These are phyloP conservation scores for Caenorhabditis sp. DNA, from an alignment of 2,888 invertebrate genomes.

Conservation along the genomic window DNA sequence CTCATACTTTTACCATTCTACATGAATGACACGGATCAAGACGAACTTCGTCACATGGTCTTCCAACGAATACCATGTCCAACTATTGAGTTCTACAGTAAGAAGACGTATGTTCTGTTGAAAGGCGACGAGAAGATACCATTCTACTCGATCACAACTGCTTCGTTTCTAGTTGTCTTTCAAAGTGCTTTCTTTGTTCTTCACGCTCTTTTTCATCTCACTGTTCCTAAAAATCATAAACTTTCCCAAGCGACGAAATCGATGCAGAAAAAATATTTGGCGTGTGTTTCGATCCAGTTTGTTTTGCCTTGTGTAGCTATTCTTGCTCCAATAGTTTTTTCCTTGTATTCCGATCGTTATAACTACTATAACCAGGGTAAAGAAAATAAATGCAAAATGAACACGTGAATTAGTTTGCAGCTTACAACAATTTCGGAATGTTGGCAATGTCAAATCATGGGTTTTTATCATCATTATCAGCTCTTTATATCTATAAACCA, in stretches of 20 bases:
- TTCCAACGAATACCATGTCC: slow-evolving; percentile 22
- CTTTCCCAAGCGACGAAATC: slow-evolving; percentile 14
- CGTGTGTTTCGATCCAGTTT: slow-evolving; percentile 17
- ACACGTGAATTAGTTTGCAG: slow-evolving; percentile 8
- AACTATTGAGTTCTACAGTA: slow-evolving; percentile 21
- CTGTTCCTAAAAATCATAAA: not conserved
- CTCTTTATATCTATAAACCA: slow-evolving; percentile 23
- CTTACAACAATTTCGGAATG: slow-evolving; percentile 29
- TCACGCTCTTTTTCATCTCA: slow-evolving; percentile 18
- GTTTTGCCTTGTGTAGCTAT: not conserved
- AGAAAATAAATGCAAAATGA: not conserved
- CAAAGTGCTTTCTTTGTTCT: slow-evolving; percentile 13
- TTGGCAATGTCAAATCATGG: slow-evolving; percentile 27
- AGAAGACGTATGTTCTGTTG: slow-evolving; percentile 19
- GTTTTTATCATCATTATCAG: slow-evolving; percentile 4
- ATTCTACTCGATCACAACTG: slow-evolving; percentile 11
- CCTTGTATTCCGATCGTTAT: slow-evolving; percentile 15
- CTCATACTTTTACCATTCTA: slow-evolving; percentile 15
- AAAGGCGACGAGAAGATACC: slow-evolving; percentile 18
- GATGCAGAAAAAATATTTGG: slow-evolving; percentile 23
- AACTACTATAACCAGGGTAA: slow-evolving; percentile 29
- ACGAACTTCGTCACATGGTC: slow-evolving; percentile 7
- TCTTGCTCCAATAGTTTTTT: slow-evolving; percentile 12
- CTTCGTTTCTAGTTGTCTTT: not conserved
- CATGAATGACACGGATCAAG: slow-evolving; percentile 13